Conservation (phyloP, 1,140 invertebrate genomes). For the Ostrea edulis region DNA sequence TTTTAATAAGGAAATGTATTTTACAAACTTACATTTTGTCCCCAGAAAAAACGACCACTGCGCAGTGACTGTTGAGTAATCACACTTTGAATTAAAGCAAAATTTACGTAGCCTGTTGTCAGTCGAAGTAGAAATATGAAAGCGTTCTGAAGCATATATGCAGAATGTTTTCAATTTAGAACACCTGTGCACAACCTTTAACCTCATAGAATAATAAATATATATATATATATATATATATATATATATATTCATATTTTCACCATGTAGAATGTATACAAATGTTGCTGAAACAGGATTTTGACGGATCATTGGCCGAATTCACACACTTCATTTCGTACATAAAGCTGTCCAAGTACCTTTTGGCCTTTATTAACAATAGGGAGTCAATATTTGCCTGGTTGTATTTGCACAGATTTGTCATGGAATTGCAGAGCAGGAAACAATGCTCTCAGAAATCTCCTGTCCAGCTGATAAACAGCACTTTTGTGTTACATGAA, state of each 20-base stretch:
- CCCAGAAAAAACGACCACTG: not conserved
- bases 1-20: not conserved
- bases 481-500: not conserved
- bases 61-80: not conserved
- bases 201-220: not conserved
- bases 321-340: not conserved
- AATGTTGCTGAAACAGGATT: not conserved
- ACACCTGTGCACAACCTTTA: slow-evolving; percentile 32
- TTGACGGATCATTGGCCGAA: not conserved
- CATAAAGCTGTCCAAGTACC: not conserved
- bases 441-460: not conserved
- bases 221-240: too few species aligned
- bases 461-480: not conserved
- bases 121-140: not conserved
- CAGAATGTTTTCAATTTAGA: slow-evolving; percentile 22
- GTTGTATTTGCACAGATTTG: slow-evolving; percentile 1
- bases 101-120: not conserved
- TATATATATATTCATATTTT: slow-evolving; percentile 3
- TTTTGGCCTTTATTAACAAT: not conserved
- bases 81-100: not conserved
- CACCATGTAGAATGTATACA: not conserved
- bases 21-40: slow-evolving; percentile 28
- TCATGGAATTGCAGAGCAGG: not conserved
- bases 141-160: not conserved
- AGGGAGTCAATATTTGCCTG: slow-evolving; percentile 17